phyloP scores from a whole-genome alignment of 2,888 invertebrate species.

The Mamestra brassicae region DNA sequence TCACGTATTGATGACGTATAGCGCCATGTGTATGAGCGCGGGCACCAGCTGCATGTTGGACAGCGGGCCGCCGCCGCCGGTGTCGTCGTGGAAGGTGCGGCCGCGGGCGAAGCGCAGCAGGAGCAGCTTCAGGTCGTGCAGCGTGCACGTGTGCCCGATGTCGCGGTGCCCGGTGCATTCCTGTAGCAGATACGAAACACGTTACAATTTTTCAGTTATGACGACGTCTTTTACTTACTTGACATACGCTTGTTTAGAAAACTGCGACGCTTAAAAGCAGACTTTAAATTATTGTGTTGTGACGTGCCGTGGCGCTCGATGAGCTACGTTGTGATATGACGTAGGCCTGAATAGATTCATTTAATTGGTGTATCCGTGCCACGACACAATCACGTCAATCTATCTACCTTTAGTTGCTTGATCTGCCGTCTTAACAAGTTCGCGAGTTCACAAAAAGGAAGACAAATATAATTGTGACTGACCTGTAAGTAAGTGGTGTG shows the following conservation, averaged over 20 bases:
- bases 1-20: conserved; percentile 97
- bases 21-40: conserved; percentile 97
- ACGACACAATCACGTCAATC: not conserved
- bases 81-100: conserved; percentile 99
- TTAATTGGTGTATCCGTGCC: not conserved
- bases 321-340: not conserved
- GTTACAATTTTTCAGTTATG: too few species aligned
- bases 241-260: too few species aligned
- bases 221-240: too few species aligned
- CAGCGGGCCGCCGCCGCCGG: conserved; percentile 98
- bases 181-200: conserved; percentile 71
- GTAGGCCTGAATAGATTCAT: not conserved
- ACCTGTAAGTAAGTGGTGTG: conserved; percentile 96
- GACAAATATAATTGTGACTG: not conserved
- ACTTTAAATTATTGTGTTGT: too few species aligned
- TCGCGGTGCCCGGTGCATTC: conserved; percentile 94
- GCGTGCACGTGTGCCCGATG: conserved; percentile 95
- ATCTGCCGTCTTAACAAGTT: too few species aligned
- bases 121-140: conserved; percentile 98
- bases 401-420: too few species aligned
- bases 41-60: conserved; percentile 99
- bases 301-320: too few species aligned
- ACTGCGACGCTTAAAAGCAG: too few species aligned
- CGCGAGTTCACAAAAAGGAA: too few species aligned
- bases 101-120: conserved; percentile 97